Percentiles rank a stretch among this genome's conserved stretches.
Conservation (phyloP, 2,797 vertebrate genomes). For the Craterocephalus amniculus region DNA sequence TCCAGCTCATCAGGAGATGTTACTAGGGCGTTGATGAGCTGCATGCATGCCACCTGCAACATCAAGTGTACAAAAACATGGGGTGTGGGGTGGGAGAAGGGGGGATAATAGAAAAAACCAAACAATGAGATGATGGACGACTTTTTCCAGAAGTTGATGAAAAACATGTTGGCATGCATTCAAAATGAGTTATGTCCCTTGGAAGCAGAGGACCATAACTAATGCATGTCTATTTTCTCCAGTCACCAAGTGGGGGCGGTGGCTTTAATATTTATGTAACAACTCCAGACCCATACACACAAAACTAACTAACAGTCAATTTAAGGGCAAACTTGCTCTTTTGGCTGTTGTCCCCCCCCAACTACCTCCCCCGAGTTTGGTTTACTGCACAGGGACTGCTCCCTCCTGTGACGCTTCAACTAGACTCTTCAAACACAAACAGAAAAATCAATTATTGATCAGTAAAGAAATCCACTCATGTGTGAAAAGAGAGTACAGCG, state of each 20-base stretch:
- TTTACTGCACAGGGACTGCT: slow-evolving; percentile 56
- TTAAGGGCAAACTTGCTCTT: slow-evolving; percentile 69
- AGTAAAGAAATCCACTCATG: slow-evolving; percentile 59
- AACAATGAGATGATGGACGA: slow-evolving; percentile 46
- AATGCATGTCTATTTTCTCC: slow-evolving; percentile 80
- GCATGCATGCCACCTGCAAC: slow-evolving; percentile 96
- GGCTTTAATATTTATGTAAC: slow-evolving; percentile 82
- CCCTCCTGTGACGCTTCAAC: slow-evolving; percentile 64
- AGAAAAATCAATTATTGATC: slow-evolving; percentile 79
- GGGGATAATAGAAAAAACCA: slow-evolving; percentile 26
- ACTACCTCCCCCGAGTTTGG: slow-evolving; percentile 60
- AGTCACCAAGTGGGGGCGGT: slow-evolving; percentile 65
- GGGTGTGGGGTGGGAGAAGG: background rate
- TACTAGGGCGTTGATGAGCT: slow-evolving; percentile 98
- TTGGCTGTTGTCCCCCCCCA: slow-evolving; percentile 60
- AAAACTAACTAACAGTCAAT: slow-evolving; percentile 72
- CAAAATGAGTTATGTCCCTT: slow-evolving; percentile 70
- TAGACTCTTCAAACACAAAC: slow-evolving; percentile 60
- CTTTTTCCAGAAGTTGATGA: slow-evolving; percentile 71
- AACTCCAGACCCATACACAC: slow-evolving; percentile 67
- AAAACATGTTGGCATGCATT: slow-evolving; percentile 68
- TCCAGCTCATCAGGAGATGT: slow-evolving; percentile 98
- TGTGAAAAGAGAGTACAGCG: slow-evolving; percentile 60
- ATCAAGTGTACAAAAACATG: slow-evolving; percentile 38
- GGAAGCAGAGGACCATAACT: slow-evolving; percentile 77